Percentiles rank a stretch among this genome's conserved stretches.
Evolutionary conservation across 2,888 invertebrate genomes (phyloP).

Genomic region (Plutella xylostella): DNA sequence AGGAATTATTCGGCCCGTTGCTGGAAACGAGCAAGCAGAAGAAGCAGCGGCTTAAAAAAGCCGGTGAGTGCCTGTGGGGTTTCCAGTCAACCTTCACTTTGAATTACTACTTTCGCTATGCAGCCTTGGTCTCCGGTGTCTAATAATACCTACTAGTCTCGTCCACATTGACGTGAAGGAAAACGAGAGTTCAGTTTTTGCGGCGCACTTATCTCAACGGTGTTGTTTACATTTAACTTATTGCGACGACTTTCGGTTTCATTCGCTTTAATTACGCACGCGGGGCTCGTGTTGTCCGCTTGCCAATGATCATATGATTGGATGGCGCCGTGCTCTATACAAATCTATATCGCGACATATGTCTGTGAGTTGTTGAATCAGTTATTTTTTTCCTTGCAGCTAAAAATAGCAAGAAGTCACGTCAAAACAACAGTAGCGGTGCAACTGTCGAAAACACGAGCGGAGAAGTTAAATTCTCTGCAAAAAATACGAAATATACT

Average conservation of each 20-base stretch:
- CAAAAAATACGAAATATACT: background rate
- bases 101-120: background rate
- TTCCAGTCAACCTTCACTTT: conserved; percentile 23
- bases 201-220: too few relatives aligned
- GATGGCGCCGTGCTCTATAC: conserved; percentile 37
- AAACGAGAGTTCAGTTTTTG: too few relatives aligned
- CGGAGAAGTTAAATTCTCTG: conserved; percentile 33
- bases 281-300: conserved; percentile 2
- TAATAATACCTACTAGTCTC: too few relatives aligned
- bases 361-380: too few relatives aligned
- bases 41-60: conserved; percentile 41
- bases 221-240: too few relatives aligned
- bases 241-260: background rate
- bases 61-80: conserved; percentile 35
- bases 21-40: conserved; percentile 58
- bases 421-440: conserved; percentile 49
- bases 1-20: conserved; percentile 58
- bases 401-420: conserved; percentile 50
- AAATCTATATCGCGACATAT: conserved; percentile 29
- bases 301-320: conserved; percentile 62
- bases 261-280: background rate
- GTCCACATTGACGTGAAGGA: too few relatives aligned
- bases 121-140: background rate
- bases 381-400: too few relatives aligned
- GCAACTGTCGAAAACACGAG: conserved; percentile 27